Evolutionary conservation across 2,888 invertebrate species (phyloP).

Genomic region (Encarsia formosa): DNA sequence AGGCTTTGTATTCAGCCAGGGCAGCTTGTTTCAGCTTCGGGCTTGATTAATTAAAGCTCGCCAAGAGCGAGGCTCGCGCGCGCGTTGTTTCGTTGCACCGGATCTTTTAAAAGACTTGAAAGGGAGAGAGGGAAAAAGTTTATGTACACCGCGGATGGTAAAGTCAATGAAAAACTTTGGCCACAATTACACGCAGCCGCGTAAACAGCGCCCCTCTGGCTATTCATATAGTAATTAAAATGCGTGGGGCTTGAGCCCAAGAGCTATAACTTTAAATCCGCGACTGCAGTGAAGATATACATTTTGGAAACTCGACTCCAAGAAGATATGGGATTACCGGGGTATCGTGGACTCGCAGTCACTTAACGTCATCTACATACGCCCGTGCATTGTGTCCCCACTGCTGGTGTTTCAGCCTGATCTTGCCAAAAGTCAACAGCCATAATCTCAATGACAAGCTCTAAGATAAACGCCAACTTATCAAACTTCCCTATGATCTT

Average conservation of each 20-base stretch:
- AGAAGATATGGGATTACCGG: too few species aligned
- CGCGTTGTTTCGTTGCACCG: background rate
- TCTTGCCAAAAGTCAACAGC: too few species aligned
- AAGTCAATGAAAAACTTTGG: slow-evolving; percentile 8
- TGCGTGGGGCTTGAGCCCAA: background rate
- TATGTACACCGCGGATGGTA: background rate
- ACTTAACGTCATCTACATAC: too few species aligned
- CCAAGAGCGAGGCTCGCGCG: slow-evolving; percentile 1
- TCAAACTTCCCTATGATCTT: too few species aligned
- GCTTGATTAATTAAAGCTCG: slow-evolving; percentile 26
- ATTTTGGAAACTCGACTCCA: too few species aligned
- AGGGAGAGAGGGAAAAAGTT: slow-evolving; percentile 1
- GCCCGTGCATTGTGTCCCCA: too few species aligned
- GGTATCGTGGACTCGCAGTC: too few species aligned
- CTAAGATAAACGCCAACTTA: too few species aligned
- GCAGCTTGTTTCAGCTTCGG: slow-evolving; percentile 10
- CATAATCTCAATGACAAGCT: too few species aligned
- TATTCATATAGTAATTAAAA: background rate
- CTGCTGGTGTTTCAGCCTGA: too few species aligned
- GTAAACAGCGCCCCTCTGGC: background rate
- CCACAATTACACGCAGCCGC: background rate
- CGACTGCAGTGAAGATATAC: too few species aligned
- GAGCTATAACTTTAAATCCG: too few species aligned
- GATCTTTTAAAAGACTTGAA: background rate
- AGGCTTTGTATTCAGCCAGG: slow-evolving; percentile 22